Base-by-base conservation (phyloP, 2,797 vertebrate genomes). In the Distichodus sexfasciatus region DNA sequence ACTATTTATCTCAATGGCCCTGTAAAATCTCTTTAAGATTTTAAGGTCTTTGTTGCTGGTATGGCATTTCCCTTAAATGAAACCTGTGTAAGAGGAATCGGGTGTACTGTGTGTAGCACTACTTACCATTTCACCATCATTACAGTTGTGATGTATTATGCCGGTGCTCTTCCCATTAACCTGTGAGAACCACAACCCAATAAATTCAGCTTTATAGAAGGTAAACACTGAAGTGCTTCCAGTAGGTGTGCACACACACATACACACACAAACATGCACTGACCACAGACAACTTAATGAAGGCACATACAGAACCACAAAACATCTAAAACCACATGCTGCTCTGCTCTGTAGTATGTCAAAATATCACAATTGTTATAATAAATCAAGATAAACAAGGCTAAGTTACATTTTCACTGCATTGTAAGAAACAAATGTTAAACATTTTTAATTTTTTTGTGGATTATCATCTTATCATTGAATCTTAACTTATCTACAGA, bases 91-190 rank as follows among this genome's bases (percentile, higher is more conserved):
- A 71, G 72, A 66, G 70, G 83, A 67, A 68, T 66, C 66, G 77
- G 76, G 73, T 74, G 67, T 66, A 81, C 67, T 76, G 79, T 76
- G 79, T 73, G 66, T 77, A 75, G 78, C 75, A 82, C 82, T 82
- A 80, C 82, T 85, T 82, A 79, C 66, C 72, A 70, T 73, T 40
- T 44, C 61, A 53, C 58, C 35, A 48, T 19, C 71, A 75, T 79
- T 83, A 73, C 66, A 75, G 71, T 78, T 67, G 79, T 86, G 79
- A 86, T 83, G 74, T 80, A 84, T 80, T 81, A 79, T 65, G 63
- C 79, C 64, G 74, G 58, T 72, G 77, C 75, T 82, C 67, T 43
- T 74, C 77, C 79, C 82, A 75, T 85, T 86, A 86, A 88, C 80
- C 79, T 79, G 74, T 79, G 67, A 82, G 75, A 77, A 75, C 72